Evolutionary conservation across 1,140 invertebrate species (phyloP), one percentile per base, ranked within the genome.

Genomic region (Vanessa tameamea): DNA sequence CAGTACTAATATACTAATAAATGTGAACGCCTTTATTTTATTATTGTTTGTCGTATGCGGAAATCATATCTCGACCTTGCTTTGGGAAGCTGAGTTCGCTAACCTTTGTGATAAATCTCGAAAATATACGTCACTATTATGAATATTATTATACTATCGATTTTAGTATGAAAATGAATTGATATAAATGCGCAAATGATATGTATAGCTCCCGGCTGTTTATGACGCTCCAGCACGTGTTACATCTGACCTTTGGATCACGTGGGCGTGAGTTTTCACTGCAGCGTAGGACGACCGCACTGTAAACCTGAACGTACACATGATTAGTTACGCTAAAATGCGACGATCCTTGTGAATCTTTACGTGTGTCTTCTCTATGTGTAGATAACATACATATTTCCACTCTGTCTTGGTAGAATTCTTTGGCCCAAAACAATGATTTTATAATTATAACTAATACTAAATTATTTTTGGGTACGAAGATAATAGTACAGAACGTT

Each of bases 201-300:
- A 65, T 64, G 66, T 66, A 74, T 51, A 70, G 61, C 73, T 55
- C 53, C 47, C 51, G 64, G 50, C 53, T 78, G 74, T 80, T 80
- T 76, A 75, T 69, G 26, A 73, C 51, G 55, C 31, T 73, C 61
- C 65, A 63, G 59, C 78, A 76, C 80, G 75, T 80, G 73, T 82
- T 76, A 51, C 73, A 50, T 78, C 51, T 82, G 83, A 89, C 84
- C 85, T 89, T 87, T 85, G 63, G 68, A 77, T 65, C 78, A 81
- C 76, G 85, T 88, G 84, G 82, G 82, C 73, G 83, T 79, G 59
- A 72, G 64, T 83, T 84, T 87, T 82, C 81, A 80, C 70, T 83
- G 82, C 78, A 76, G 64, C 73, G 72, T 78, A 72, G 78, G 73
- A 76, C 73, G 78, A 50, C 66, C 65, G 66, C 53, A 69, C 16